These are phyloP conservation scores for Seira sanloemensis DNA, from an alignment of 2,888 invertebrate species.

Conservation along the genomic window DNA sequence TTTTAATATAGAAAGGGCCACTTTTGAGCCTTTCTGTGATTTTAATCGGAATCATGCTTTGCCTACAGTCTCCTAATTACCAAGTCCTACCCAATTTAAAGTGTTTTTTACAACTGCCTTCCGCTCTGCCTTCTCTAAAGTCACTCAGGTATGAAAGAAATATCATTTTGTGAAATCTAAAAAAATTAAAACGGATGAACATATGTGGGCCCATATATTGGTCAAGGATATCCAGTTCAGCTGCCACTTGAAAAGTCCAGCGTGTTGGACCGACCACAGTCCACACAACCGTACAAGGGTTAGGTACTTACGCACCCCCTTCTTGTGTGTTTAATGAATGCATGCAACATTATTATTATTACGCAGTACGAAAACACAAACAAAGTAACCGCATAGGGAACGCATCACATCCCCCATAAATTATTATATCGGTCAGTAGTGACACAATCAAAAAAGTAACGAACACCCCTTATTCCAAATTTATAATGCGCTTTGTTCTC, in stretches of 20 bases:
- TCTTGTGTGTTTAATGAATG: neutral
- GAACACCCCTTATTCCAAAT: neutral
- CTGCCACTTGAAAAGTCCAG: neutral
- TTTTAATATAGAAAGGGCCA: slow-evolving; percentile 2
- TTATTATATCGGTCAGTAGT: neutral
- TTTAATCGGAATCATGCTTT: slow-evolving; percentile 28
- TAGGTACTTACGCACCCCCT: neutral
- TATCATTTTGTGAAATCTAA: neutral
- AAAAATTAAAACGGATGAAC: neutral
- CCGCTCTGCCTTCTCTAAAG: neutral
- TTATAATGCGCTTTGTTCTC: neutral
- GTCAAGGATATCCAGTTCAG: slow-evolving; percentile 51
- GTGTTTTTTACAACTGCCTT: neutral
- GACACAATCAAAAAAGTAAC: neutral
- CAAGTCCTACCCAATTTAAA: neutral
- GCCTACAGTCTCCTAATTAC: slow-evolving; percentile 24
- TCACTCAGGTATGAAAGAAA: neutral
- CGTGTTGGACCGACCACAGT: neutral
- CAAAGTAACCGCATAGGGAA: neutral
- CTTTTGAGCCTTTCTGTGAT: slow-evolving; percentile 7
- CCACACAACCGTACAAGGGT: neutral
- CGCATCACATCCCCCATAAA: neutral
- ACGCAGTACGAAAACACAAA: neutral
- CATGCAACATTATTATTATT: neutral
- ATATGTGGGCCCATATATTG: slow-evolving; percentile 18